phyloP scores from a whole-genome alignment of 2,888 invertebrate species.

The Thymelicus sylvestris region DNA sequence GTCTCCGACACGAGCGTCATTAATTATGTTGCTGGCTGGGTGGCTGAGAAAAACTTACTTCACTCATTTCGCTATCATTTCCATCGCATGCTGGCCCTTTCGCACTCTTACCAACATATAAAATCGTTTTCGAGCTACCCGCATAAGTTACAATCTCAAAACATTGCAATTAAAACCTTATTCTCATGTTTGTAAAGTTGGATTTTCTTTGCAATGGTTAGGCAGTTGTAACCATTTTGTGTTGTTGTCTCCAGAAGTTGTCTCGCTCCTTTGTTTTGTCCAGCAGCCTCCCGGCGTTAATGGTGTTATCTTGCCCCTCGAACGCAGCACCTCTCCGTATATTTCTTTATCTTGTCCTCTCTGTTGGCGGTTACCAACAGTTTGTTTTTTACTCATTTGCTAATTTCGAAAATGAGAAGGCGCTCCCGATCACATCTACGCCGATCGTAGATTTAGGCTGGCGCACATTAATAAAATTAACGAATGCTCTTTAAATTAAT shows the following conservation, averaged over 20 bases:
- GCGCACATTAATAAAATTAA: conserved; percentile 81
- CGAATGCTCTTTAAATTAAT: conserved; percentile 82
- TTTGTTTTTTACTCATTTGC: conserved; percentile 81
- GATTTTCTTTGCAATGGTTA: conserved; percentile 31
- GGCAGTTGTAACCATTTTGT: conserved; percentile 32
- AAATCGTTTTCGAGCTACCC: conserved; percentile 42
- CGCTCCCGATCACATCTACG: conserved; percentile 74
- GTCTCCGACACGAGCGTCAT: conserved; percentile 81
- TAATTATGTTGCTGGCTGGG: conserved; percentile 85
- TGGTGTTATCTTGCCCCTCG: conserved; percentile 82
- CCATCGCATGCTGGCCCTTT: conserved; percentile 73
- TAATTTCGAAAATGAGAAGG: conserved; percentile 84
- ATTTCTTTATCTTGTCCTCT: conserved; percentile 83
- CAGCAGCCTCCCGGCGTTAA: conserved; percentile 79
- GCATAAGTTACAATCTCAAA: conserved; percentile 31
- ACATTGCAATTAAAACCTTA: conserved; percentile 38
- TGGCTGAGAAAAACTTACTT: conserved; percentile 84
- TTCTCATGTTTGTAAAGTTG: conserved; percentile 27
- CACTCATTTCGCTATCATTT: conserved; percentile 82
- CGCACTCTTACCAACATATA: conserved; percentile 54
- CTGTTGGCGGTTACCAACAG: conserved; percentile 73
- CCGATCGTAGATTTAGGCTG: conserved; percentile 79
- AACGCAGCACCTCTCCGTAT: conserved; percentile 84
- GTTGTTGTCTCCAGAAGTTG: conserved; percentile 47
- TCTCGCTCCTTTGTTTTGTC: conserved; percentile 76